Percentiles rank a stretch among this genome's conserved stretches.
Conservation (phyloP, 2,888 invertebrate genomes). For the Drepana falcataria region DNA sequence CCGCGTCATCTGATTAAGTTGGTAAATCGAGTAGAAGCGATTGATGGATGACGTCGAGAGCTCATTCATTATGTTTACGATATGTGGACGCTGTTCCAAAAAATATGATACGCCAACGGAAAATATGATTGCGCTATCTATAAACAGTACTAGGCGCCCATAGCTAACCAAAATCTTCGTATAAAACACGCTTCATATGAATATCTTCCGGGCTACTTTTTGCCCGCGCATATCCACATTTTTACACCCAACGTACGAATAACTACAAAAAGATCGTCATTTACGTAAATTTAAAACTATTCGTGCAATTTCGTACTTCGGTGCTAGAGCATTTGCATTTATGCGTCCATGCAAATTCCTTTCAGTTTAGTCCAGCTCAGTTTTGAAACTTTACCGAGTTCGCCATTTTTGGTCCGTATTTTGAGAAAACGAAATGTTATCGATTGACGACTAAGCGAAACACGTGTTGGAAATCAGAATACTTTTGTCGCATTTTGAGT, state of each 20-base stretch:
- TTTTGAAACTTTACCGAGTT: not conserved
- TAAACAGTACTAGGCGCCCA: no score
- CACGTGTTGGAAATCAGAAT: not conserved
- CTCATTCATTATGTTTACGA: constrained; percentile 42
- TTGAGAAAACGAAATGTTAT: no score
- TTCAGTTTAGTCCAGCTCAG: not conserved
- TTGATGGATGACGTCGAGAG: constrained; percentile 37
- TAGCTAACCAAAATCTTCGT: no score
- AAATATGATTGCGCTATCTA: no score
- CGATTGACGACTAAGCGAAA: not conserved
- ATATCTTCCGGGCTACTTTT: not conserved
- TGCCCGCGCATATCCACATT: not conserved
- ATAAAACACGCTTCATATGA: no score
- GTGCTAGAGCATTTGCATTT: not conserved
- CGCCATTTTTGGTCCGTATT: no score
- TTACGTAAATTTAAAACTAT: not conserved
- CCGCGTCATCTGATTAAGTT: constrained; percentile 56
- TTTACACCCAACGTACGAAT: not conserved
- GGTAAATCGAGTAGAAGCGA: constrained; percentile 54
- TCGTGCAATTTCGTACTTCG: not conserved
- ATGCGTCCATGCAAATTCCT: constrained; percentile 1
- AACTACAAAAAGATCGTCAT: not conserved
- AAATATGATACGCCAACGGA: no score
- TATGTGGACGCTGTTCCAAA: constrained; percentile 4
- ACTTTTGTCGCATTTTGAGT: no score